Percentiles rank a stretch among this genome's conserved stretches.
These are phyloP conservation scores for Toxotes jaculatrix DNA, from an alignment of 2,113 vertebrate species.

Conservation along the genomic window DNA sequence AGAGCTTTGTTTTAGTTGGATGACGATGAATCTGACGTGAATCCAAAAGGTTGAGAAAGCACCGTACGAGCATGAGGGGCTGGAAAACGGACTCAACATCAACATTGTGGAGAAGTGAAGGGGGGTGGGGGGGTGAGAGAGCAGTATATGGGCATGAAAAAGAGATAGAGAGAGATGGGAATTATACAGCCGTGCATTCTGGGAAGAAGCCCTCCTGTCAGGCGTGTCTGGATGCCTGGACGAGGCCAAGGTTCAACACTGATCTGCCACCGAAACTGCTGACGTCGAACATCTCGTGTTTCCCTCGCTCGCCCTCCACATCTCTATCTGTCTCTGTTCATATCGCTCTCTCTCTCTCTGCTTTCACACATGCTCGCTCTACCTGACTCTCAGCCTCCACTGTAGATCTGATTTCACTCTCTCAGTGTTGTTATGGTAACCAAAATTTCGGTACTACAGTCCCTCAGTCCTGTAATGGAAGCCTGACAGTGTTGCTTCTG, in stretches of 20 bases:
- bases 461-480: not conserved
- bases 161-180: not conserved
- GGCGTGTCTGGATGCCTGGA: slow-evolving; percentile 38
- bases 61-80: not conserved
- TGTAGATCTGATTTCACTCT: slow-evolving; percentile 50
- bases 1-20: too few relatives aligned
- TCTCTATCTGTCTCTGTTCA: not conserved
- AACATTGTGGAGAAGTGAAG: not conserved
- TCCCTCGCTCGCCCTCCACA: slow-evolving; percentile 5
- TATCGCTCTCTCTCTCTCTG: slow-evolving; percentile 26
- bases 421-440: slow-evolving; percentile 69
- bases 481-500: not conserved
- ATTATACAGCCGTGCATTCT: slow-evolving; percentile 31
- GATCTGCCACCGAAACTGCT: slow-evolving; percentile 62
- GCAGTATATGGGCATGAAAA: not conserved
- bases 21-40: not conserved
- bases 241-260: slow-evolving; percentile 54
- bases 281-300: slow-evolving; percentile 46
- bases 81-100: not conserved
- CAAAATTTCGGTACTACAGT: slow-evolving; percentile 16
- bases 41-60: not conserved
- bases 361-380: slow-evolving; percentile 43
- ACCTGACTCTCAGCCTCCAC: slow-evolving; percentile 32
- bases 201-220: slow-evolving; percentile 41
- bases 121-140: not conserved